A percentile compares a stretch with the other conserved stretches of the same genome.
Evolutionary conservation across 2,113 vertebrate species (phyloP).

Genomic region (Mesoclemmys tuberculata): DNA sequence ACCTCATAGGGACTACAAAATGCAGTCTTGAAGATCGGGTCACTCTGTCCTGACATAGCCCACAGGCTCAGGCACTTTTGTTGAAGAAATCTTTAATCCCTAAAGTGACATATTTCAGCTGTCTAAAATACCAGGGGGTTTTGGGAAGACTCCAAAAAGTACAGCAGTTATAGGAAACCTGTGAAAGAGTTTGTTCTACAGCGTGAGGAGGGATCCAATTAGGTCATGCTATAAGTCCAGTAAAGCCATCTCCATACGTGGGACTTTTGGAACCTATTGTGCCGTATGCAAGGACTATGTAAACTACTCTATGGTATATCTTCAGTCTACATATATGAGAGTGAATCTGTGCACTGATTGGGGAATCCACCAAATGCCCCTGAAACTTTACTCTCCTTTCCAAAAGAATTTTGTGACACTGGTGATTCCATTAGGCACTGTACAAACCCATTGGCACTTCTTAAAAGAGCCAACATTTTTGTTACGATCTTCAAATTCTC

Average conservation of each 20-base stretch:
- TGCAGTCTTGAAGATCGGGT: not conserved
- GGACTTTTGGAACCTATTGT: not conserved
- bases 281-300: not conserved
- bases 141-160: not conserved
- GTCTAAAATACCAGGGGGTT: not conserved
- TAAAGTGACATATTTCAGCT: not conserved
- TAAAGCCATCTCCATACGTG: not conserved
- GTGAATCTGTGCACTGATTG: not conserved
- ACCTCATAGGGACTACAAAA: not conserved
- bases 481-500: not conserved
- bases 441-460: not conserved
- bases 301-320: not conserved
- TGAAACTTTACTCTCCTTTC: not conserved
- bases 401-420: not conserved
- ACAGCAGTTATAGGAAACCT: not conserved
- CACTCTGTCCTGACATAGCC: not conserved
- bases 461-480: not conserved
- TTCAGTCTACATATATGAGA: not conserved
- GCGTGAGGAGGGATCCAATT: not conserved
- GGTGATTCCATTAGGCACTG: not conserved
- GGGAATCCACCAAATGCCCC: not conserved
- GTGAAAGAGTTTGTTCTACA: not conserved
- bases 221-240: not conserved
- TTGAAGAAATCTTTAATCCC: not conserved
- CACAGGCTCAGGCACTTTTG: accelerated